Evolutionary conservation across 2,888 invertebrate species (phyloP).

Genomic region (Palloptera scutellata): DNA sequence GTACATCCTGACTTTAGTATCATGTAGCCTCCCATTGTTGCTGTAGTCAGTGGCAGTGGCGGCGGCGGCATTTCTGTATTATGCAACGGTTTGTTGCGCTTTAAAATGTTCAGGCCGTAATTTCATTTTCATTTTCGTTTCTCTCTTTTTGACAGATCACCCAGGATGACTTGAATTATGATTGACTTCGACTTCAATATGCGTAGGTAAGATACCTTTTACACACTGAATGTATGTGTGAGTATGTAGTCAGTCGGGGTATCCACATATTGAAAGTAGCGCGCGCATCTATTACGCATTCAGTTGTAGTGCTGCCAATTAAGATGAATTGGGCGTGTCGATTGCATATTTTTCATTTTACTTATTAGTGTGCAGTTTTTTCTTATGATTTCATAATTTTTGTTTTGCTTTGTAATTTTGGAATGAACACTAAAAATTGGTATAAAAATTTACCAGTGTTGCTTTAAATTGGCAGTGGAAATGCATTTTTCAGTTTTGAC

Average conservation of each 20-base stretch:
- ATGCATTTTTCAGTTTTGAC: too few relatives aligned
- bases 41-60: slow-evolving; percentile 12
- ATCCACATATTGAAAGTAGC: slow-evolving; percentile 4
- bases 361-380: slow-evolving; percentile 33
- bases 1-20: too few relatives aligned
- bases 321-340: slow-evolving; percentile 36
- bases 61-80: slow-evolving; percentile 32
- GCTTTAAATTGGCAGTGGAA: too few relatives aligned
- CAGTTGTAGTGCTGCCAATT: slow-evolving; percentile 34
- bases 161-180: slow-evolving; percentile 44
- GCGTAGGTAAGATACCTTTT: neutral
- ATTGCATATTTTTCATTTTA: slow-evolving; percentile 36
- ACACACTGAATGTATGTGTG: neutral
- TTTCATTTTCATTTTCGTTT: slow-evolving; percentile 3
- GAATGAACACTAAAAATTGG: too few relatives aligned
- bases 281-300: slow-evolving; percentile 34
- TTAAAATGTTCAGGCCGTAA: neutral
- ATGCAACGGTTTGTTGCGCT: neutral
- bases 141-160: slow-evolving; percentile 44
- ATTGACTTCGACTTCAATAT: slow-evolving; percentile 22
- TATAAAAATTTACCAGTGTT: too few relatives aligned
- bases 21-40: neutral
- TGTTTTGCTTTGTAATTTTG: neutral
- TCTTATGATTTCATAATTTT: slow-evolving; percentile 27
- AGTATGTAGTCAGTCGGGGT: neutral